Conservation (phyloP, 2,113 vertebrate species). For the Sula dactylatra region DNA sequence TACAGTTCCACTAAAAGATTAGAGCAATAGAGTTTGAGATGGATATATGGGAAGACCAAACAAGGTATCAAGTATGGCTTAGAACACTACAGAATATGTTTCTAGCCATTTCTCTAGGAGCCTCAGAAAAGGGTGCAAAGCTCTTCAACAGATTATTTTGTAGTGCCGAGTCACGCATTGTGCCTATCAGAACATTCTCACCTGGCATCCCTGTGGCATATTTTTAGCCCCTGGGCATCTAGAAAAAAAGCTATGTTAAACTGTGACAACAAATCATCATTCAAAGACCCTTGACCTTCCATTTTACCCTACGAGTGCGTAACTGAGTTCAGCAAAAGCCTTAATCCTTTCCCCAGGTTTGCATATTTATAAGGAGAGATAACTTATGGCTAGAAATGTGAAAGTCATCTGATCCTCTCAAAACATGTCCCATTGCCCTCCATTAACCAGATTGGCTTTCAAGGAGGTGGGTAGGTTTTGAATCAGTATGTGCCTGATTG, state of each 20-base stretch:
- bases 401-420: neutral
- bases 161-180: neutral
- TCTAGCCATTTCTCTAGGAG: neutral
- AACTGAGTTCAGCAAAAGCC: neutral
- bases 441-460: neutral
- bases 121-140: neutral
- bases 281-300: neutral
- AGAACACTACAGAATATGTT: neutral
- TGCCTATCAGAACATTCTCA: neutral
- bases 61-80: neutral
- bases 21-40: neutral
- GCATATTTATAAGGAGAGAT: neutral
- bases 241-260: neutral
- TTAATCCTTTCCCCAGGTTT: neutral
- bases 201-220: neutral
- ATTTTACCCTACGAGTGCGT: neutral
- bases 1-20: neutral
- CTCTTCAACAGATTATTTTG: neutral
- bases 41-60: neutral
- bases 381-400: neutral
- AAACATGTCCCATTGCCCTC: neutral
- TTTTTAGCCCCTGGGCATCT: neutral
- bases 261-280: neutral
- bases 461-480: neutral
- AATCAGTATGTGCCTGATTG: neutral